Evolutionary conservation across 2,888 invertebrate species (phyloP), one percentile per base, ranked within the genome.

Genomic region (Cheilosia grossa): DNA sequence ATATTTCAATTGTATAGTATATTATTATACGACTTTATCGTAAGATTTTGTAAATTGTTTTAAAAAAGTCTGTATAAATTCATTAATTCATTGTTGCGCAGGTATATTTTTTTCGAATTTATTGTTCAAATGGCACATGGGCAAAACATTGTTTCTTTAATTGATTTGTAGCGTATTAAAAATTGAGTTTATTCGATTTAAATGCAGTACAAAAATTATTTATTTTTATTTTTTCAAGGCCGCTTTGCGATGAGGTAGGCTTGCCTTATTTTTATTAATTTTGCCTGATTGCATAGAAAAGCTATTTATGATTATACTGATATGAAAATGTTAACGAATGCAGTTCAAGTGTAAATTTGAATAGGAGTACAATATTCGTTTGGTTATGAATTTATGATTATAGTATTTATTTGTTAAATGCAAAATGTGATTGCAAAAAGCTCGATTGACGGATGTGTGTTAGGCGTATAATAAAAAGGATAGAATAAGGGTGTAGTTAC

Each of bases 191-290:
- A 64, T 3, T 64, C 33, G 33, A n/a, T 42, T 21, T 21, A n/a
- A 37, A 61, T 61, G 9, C 33, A 66, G 66, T 42, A 67, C 13
- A 64, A 19, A 63, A 2, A 66, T n/a, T 33, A 5, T 24, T n/a
- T 49, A 27, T 15, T 17, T 51, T 44, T 19, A 44, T 66, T 69
- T 24, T 2, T n/a, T 42, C 44, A 83, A 83, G 82, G 82, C 82
- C 74, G 79, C 79, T 80, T 63, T 80, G 72, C 51, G 64, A 54
- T 83, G 79, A 83, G 82, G 82, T 83, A 83, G 82, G 79, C 79
- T 74, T 59, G 74, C 73, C 73, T 73, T 47, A 33, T 27, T 67
- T 42, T 51, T 42, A 67, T 17, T 37, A 13, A 37, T 37, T 37
- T 58, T 51, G 44, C 17, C 30, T 49, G 47, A 44, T 51, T 44